Conservation (phyloP, 1,140 invertebrate species). For the Drosophila nannoptera region DNA sequence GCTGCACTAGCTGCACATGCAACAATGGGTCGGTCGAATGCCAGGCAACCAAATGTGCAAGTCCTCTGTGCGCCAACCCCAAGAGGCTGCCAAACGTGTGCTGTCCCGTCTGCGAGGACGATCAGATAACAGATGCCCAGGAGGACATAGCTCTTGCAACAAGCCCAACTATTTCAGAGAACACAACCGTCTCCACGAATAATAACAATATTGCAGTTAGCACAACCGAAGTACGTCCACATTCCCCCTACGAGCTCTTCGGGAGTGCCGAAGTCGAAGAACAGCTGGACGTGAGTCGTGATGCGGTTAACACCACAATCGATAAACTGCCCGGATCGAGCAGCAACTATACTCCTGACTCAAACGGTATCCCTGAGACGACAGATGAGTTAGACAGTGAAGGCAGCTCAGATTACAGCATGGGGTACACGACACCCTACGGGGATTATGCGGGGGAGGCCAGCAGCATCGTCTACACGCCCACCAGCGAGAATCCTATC, state of each 20-base stretch:
- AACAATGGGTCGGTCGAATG: slow-evolving; percentile 3
- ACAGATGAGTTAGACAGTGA: background rate
- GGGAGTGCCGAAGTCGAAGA: too few species aligned
- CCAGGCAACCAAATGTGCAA: slow-evolving; percentile 7
- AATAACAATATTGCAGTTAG: too few species aligned
- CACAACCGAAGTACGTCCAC: too few species aligned
- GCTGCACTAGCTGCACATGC: slow-evolving; percentile 48
- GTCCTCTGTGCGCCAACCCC: background rate
- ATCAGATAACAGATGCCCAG: background rate
- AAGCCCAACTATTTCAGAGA: too few species aligned
- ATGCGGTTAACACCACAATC: too few species aligned
- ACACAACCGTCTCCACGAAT: too few species aligned
- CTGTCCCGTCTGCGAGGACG: slow-evolving; percentile 45
- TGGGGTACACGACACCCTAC: background rate
- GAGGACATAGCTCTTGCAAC: background rate
- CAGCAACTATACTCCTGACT: too few species aligned
- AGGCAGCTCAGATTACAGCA: background rate
- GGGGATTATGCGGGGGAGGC: too few species aligned
- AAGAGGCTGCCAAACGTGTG: slow-evolving; percentile 22
- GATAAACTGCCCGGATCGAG: too few species aligned
- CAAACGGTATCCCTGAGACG: too few species aligned
- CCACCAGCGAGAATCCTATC: background rate
- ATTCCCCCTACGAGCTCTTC: too few species aligned
- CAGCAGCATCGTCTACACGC: background rate
- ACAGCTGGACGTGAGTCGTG: too few species aligned